A percentile compares a stretch with the other conserved stretches of the same genome.
phyloP scores from a whole-genome alignment of 2,888 invertebrate species.

The Onchidella celtica region DNA sequence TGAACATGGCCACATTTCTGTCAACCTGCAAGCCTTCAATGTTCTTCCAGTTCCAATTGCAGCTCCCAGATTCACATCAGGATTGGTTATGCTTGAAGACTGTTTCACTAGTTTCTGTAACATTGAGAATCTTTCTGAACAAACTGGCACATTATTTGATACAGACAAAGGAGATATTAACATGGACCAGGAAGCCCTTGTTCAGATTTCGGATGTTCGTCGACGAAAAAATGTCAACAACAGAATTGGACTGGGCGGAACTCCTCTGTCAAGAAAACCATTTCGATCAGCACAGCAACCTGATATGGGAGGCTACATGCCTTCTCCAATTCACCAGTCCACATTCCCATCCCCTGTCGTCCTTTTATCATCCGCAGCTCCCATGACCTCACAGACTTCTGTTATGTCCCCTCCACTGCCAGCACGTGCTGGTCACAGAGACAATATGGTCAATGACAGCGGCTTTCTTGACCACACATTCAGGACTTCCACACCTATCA shows the following conservation, averaged over 20 bases:
- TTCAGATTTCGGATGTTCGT: background rate
- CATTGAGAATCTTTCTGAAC: slow-evolving; percentile 69
- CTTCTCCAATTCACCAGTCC: slow-evolving; percentile 42
- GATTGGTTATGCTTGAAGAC: slow-evolving; percentile 72
- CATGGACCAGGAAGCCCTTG: background rate
- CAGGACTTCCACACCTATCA: slow-evolving; percentile 75
- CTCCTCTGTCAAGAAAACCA: slow-evolving; percentile 21
- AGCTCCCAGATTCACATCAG: slow-evolving; percentile 65
- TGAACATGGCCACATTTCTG: slow-evolving; percentile 72
- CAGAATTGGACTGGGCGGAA: background rate
- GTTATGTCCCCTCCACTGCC: background rate
- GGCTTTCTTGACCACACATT: slow-evolving; percentile 73
- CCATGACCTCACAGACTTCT: background rate
- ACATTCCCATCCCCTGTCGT: slow-evolving; percentile 14
- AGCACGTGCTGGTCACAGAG: slow-evolving; percentile 10
- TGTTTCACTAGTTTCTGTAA: slow-evolving; percentile 76
- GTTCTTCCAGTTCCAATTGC: slow-evolving; percentile 77
- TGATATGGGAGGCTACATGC: background rate
- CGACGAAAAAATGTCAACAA: background rate
- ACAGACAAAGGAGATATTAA: background rate
- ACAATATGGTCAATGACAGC: slow-evolving; percentile 67
- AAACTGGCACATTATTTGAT: slow-evolving; percentile 34
- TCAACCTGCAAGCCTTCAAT: slow-evolving; percentile 75
- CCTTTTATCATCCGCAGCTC: background rate
- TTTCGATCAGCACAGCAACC: slow-evolving; percentile 11